These are phyloP conservation scores for Dromiciops gliroides DNA, from an alignment of 2,113 vertebrate genomes.

Conservation along the genomic window DNA sequence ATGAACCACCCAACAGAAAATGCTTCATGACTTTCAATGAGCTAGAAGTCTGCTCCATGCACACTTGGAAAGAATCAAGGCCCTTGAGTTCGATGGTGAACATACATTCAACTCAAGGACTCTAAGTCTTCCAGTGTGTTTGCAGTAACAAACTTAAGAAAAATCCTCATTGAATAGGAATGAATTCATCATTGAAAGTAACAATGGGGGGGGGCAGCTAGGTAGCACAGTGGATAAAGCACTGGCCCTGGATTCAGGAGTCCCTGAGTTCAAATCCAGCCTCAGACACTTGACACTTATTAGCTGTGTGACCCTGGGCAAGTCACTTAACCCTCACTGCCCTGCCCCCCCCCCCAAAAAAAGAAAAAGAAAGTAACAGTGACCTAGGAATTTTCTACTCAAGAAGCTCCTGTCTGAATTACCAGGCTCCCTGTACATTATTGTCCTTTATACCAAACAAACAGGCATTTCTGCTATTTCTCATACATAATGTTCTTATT, in stretches of 20 bases:
- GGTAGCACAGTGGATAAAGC: too few relatives aligned
- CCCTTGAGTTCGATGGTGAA: background rate
- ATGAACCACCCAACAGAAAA: slow-evolving; percentile 11
- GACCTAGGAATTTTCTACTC: background rate
- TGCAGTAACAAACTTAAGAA: background rate
- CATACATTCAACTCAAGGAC: background rate
- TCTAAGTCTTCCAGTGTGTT: background rate
- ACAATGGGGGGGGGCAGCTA: too few relatives aligned
- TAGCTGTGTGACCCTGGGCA: too few relatives aligned
- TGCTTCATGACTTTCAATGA: background rate
- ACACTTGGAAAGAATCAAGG: background rate
- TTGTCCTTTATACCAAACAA: background rate
- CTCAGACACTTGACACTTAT: too few relatives aligned
- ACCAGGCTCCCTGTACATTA: background rate
- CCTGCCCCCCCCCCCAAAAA: too few relatives aligned
- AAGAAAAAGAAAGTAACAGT: too few relatives aligned
- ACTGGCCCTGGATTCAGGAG: too few relatives aligned
- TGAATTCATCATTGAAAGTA: background rate
- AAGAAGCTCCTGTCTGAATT: background rate
- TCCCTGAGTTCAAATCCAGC: too few relatives aligned
- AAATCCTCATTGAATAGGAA: background rate
- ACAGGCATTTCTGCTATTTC: background rate
- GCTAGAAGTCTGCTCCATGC: background rate
- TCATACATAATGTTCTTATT: background rate
- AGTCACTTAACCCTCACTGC: too few relatives aligned